Evolutionary conservation across 2,888 invertebrate species (phyloP).

Genomic region (Luperina nickerlii): DNA sequence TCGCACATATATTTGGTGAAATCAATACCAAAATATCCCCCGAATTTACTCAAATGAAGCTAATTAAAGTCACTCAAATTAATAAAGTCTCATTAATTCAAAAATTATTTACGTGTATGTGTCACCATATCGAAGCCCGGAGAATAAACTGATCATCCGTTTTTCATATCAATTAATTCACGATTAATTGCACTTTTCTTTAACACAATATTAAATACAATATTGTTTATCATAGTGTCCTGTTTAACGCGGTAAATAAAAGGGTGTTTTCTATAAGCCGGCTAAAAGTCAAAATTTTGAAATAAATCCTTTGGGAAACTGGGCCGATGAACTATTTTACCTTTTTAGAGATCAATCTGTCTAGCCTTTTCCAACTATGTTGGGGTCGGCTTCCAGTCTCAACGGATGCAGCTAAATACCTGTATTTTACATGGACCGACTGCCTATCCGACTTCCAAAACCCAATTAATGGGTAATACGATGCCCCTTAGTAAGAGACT

Average conservation of each 20-base stretch:
- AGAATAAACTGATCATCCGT: constrained; percentile 19
- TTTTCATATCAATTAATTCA: constrained; percentile 17
- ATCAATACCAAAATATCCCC: constrained; percentile 6
- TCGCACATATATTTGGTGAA: neutral
- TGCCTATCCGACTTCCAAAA: neutral
- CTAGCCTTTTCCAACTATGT: neutral
- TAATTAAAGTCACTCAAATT: constrained; percentile 5
- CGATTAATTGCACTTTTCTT: neutral
- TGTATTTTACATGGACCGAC: neutral
- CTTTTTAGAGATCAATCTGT: neutral
- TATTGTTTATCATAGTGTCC: neutral
- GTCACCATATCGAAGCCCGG: neutral
- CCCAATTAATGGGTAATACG: neutral
- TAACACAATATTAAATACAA: neutral
- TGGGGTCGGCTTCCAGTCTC: neutral
- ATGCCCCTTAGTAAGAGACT: neutral
- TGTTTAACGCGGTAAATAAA: neutral
- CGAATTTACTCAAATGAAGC: neutral
- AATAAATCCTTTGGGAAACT: neutral
- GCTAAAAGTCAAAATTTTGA: neutral
- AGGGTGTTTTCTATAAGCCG: neutral
- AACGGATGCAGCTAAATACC: neutral
- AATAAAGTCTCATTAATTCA: constrained; percentile 8
- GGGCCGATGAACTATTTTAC: neutral
- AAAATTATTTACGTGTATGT: constrained; percentile 7